phyloP scores from a whole-genome alignment of 1,140 invertebrate species.

The Cyclargus thomasi region DNA sequence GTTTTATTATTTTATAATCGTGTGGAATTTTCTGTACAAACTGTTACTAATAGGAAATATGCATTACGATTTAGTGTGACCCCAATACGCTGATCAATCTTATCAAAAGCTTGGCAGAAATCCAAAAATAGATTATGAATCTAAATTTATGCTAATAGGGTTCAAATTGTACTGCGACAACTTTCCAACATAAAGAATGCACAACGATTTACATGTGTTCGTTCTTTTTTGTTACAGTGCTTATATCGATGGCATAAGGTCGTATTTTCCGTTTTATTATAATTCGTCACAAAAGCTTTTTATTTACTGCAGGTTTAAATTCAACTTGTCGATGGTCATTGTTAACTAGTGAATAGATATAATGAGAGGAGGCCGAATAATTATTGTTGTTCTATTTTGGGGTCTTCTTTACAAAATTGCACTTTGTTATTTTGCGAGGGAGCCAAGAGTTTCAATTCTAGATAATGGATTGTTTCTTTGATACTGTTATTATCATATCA shows the following conservation, averaged over 20 bases:
- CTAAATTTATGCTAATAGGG: slow-evolving; percentile 24
- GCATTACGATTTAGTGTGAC: slow-evolving; percentile 25
- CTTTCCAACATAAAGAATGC: slow-evolving; percentile 35
- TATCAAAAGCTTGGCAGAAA: slow-evolving; percentile 32
- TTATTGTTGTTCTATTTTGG: slow-evolving; percentile 28
- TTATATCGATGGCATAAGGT: background rate
- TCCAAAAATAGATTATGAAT: slow-evolving; percentile 26
- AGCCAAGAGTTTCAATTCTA: slow-evolving; percentile 4
- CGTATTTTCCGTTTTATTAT: background rate
- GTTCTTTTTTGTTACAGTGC: slow-evolving; percentile 14
- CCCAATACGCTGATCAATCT: slow-evolving; percentile 33
- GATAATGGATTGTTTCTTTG: background rate
- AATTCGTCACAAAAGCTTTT: background rate
- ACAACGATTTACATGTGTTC: slow-evolving; percentile 33
- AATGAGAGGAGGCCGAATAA: slow-evolving; percentile 28
- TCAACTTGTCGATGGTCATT: slow-evolving; percentile 35
- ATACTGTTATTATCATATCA: background rate
- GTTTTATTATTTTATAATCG: too few relatives aligned
- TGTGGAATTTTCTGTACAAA: too few relatives aligned
- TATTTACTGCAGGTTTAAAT: slow-evolving; percentile 3
- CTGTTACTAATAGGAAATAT: slow-evolving; percentile 20
- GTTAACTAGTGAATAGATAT: slow-evolving; percentile 34
- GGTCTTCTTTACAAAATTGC: slow-evolving; percentile 18
- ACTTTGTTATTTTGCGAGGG: slow-evolving; percentile 13
- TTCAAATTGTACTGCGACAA: slow-evolving; percentile 29